Percentiles rank a stretch among this genome's conserved stretches.
Conservation (phyloP, 2,113 vertebrate species). For the Aythya baeri region DNA sequence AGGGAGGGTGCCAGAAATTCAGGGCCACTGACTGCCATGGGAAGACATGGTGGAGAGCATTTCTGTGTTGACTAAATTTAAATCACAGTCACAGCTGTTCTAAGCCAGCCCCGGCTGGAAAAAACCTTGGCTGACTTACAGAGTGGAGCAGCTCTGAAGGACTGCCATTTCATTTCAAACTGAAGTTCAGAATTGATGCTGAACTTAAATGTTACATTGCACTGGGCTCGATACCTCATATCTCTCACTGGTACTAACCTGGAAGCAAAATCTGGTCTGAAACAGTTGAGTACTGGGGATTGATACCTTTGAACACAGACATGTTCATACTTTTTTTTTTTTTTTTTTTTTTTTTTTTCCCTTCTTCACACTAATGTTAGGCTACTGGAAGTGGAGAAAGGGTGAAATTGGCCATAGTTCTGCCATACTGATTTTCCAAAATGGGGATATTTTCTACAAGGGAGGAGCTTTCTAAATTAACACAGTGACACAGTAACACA, state of each 20-base stretch:
- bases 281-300: neutral
- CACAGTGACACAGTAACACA: neutral
- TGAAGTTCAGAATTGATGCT: neutral
- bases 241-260: neutral
- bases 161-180: neutral
- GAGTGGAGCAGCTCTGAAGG: neutral
- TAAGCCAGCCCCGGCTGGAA: neutral
- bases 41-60: neutral
- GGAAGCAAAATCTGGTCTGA: neutral
- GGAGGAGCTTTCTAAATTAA: neutral
- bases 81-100: neutral
- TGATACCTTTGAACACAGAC: neutral
- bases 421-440: neutral
- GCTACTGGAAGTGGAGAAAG: neutral
- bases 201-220: neutral
- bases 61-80: conserved; percentile 4
- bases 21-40: neutral
- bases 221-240: neutral
- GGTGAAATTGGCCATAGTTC: neutral
- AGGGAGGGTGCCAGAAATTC: conserved; percentile 22
- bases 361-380: neutral
- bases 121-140: neutral
- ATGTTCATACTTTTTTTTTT: neutral
- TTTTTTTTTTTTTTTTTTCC: neutral
- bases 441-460: neutral